Evolutionary conservation across 2,888 invertebrate species (phyloP).

Genomic region (Odontocerum albicorne): DNA sequence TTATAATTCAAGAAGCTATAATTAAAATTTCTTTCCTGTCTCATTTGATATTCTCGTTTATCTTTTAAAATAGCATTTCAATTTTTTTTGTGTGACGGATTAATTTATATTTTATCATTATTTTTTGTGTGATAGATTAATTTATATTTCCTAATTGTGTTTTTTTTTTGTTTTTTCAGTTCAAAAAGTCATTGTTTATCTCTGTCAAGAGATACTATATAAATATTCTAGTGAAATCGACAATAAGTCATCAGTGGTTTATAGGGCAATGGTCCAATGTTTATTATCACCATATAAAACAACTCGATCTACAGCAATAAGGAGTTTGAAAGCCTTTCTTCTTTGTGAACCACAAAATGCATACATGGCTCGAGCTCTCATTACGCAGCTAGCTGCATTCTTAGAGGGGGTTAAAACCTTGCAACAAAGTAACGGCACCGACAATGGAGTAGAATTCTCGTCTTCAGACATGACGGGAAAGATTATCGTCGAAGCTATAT

Average conservation of each 20-base stretch:
- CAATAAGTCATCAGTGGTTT: slow-evolving; percentile 66
- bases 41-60: too few species aligned
- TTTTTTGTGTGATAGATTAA: too few species aligned
- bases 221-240: slow-evolving; percentile 69
- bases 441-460: slow-evolving; percentile 43
- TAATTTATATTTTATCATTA: too few species aligned
- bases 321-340: slow-evolving; percentile 62
- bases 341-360: slow-evolving; percentile 63
- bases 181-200: slow-evolving; percentile 67
- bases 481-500: slow-evolving; percentile 57
- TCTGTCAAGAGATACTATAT: slow-evolving; percentile 71
- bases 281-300: slow-evolving; percentile 63
- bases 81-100: too few species aligned
- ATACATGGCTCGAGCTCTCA: slow-evolving; percentile 62
- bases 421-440: slow-evolving; percentile 40
- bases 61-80: too few species aligned
- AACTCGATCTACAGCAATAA: slow-evolving; percentile 64
- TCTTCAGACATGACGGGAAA: slow-evolving; percentile 55
- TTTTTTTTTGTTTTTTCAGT: slow-evolving; percentile 48
- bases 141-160: too few species aligned
- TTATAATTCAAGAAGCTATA: too few species aligned
- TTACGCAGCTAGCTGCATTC: slow-evolving; percentile 67
- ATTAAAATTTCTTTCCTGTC: too few species aligned
- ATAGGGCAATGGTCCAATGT: slow-evolving; percentile 71
- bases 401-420: slow-evolving; percentile 64